Evolutionary conservation across 1,140 invertebrate genomes (phyloP).

Genomic region (Drosophila sproati): DNA sequence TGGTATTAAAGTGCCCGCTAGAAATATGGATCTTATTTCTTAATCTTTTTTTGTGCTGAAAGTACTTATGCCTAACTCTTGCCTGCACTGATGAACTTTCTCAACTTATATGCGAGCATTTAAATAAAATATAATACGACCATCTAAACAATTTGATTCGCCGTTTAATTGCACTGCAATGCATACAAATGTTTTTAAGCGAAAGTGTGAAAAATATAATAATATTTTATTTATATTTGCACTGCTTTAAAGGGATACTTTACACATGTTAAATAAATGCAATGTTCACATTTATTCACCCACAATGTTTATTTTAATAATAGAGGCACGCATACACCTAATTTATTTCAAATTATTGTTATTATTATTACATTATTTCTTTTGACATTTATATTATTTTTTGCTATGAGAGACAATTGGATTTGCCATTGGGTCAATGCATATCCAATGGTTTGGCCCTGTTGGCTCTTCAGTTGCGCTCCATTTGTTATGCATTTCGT

Average conservation of each 20-base stretch:
- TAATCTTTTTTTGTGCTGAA: conserved; percentile 3
- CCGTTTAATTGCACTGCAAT: too few relatives aligned
- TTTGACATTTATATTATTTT: conserved; percentile 15
- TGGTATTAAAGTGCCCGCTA: conserved; percentile 15
- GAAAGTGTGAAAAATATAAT: too few relatives aligned
- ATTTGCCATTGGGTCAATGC: conserved; percentile 20
- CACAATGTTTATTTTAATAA: conserved; percentile 7
- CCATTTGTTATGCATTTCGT: conserved; percentile 28
- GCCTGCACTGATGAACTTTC: not conserved
- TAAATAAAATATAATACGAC: too few relatives aligned
- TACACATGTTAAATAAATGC: not conserved
- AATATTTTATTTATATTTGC: too few relatives aligned
- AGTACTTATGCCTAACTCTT: conserved; percentile 23
- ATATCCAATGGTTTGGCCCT: not conserved
- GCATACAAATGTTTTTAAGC: too few relatives aligned
- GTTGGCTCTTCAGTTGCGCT: conserved; percentile 1
- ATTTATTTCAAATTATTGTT: conserved; percentile 9
- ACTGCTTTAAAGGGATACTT: too few relatives aligned
- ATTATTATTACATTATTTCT: conserved; percentile 22
- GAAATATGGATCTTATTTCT: conserved; percentile 22
- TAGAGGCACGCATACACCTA: not conserved
- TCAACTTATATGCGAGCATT: not conserved
- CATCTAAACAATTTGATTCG: too few relatives aligned
- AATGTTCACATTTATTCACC: not conserved
- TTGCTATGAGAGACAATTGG: conserved; percentile 3